Base-by-base conservation (phyloP, 2,888 invertebrate genomes). In the Limnephilus auricula region DNA sequence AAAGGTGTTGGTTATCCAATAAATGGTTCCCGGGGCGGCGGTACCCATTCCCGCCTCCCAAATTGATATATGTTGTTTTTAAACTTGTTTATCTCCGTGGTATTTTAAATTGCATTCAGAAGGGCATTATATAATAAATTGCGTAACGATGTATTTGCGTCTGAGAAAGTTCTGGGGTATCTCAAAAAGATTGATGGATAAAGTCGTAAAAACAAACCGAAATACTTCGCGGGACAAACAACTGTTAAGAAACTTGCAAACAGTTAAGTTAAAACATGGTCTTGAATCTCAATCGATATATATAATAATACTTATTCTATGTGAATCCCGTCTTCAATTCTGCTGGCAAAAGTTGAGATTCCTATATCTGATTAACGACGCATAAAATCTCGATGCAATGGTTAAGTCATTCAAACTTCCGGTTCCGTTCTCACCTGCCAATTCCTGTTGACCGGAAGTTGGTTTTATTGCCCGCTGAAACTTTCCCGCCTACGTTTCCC, bases 371-470 rank as follows among this genome's bases (percentile, higher is more conserved):
- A 86, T 86, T 86, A 31, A 86, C 30, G 45, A 45, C 65, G 86
- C 86, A 50, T 86, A 86, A 86, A 45, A 50, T 86, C 31, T 50
- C 30, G 50, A 15, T 45, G 30, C 18, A 50, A 50, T 50, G 45
- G 50, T 32, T 13, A 30, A 65, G 86, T 86, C 86, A 50, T 86
- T 86, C 86, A 31, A 86, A 45, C 86, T 86, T 86, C 25, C 37
- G 50, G 25, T 34, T 78, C 78, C 32, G 12, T 78, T 78, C 87
- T 79, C 78, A 88, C 87, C 87, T 88, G 79, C 65, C 87, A 34
- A 88, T 88, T 78, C 32, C 65, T 79, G 79, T 88, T 88, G 87
- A 88, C 87, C 87, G 87, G 87, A 86, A 86, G 86, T 31, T 88
- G 78, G 78, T 88, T 88, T 88, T 88, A 88, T 79, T 79, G 30